A percentile compares a stretch with the other conserved stretches of the same genome.
phyloP scores from a whole-genome alignment of 1,140 invertebrate species.

The Atopsyche davidsoni region DNA sequence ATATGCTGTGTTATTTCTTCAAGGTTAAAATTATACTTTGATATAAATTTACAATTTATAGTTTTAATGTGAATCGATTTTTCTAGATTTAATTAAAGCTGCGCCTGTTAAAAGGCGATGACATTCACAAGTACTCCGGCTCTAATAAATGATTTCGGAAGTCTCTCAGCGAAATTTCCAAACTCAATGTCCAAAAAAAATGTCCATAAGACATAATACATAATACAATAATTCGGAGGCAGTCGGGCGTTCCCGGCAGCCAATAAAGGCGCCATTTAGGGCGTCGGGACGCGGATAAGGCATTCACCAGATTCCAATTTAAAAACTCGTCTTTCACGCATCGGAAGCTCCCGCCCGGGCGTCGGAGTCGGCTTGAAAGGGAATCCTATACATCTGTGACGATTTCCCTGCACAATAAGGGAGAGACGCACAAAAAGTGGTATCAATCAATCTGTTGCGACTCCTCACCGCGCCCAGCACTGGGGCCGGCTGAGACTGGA shows the following conservation, averaged over 20 bases:
- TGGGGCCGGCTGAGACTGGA: no score
- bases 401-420: conserved; percentile 1
- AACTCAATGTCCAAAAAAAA: no score
- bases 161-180: no score
- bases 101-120: no score
- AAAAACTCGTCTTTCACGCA: conserved; percentile 28
- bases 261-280: background rate
- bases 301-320: conserved; percentile 31
- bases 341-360: conserved; percentile 16
- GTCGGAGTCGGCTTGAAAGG: background rate
- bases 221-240: conserved; percentile 1
- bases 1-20: no score
- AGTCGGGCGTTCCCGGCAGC: background rate
- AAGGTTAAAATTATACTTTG: no score
- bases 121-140: no score
- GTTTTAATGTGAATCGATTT: no score
- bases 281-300: conserved; percentile 11
- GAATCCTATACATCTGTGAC: conserved; percentile 6
- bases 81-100: no score
- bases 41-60: no score
- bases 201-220: background rate
- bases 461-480: background rate
- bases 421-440: background rate
- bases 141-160: no score
- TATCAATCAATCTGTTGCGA: conserved; percentile 13